A percentile compares a stretch with the other conserved stretches of the same genome.
phyloP scores from a whole-genome alignment of 2,113 vertebrate genomes.

The Genyomyrus donnyi region DNA sequence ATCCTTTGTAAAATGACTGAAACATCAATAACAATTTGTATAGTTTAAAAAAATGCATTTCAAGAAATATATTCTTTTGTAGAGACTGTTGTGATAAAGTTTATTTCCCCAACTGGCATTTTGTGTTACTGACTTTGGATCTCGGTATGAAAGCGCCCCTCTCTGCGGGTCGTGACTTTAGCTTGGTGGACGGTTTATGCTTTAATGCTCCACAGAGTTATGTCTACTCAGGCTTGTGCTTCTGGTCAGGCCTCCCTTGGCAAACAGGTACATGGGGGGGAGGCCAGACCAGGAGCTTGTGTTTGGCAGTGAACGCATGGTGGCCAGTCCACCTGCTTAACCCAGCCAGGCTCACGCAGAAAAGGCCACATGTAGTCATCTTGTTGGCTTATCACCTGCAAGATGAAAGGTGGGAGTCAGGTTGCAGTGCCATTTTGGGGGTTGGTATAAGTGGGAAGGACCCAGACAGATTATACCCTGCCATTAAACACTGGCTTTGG shows the following conservation, averaged over 20 bases:
- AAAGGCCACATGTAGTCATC: not conserved
- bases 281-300: not conserved
- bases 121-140: not conserved
- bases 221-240: not conserved
- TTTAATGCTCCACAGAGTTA: not conserved
- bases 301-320: not conserved
- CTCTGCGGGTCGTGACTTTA: not conserved
- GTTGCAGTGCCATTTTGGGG: not conserved
- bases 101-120: not conserved
- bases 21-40: not conserved
- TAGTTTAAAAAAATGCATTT: not conserved
- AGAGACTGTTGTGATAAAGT: not conserved
- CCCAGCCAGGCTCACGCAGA: not conserved
- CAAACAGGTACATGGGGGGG: not conserved
- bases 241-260: not conserved
- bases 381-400: not conserved
- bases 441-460: not conserved
- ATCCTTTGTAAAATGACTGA: not conserved
- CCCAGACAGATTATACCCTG: not conserved
- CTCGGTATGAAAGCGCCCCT: not conserved
- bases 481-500: not conserved
- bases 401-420: not conserved
- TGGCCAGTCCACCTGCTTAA: not conserved
- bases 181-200: not conserved
- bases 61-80: not conserved